These are phyloP conservation scores for Acanthaster planci DNA, from an alignment of 35 echinoderm and acorn worm genomes.

Conservation along the genomic window DNA sequence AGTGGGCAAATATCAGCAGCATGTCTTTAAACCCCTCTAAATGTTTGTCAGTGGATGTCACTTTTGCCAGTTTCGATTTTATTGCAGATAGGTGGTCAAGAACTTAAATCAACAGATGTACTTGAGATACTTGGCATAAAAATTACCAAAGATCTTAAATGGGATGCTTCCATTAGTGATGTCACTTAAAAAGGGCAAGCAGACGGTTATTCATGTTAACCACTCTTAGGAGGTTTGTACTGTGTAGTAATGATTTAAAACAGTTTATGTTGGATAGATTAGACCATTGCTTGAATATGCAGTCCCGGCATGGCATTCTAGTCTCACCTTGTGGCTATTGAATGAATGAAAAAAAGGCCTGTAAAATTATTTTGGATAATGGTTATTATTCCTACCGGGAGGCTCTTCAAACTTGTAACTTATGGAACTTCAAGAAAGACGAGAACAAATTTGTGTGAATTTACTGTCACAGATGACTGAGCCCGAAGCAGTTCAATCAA, in stretches of 20 bases:
- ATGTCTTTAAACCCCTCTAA: conserved; percentile 31
- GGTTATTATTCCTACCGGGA: conserved; percentile 22
- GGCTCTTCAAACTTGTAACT: not conserved
- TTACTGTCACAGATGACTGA: too few species aligned
- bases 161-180: conserved; percentile 20
- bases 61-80: not conserved
- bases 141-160: conserved; percentile 33
- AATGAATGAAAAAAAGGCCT: conserved; percentile 33
- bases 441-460: conserved; percentile 1
- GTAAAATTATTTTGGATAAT: conserved; percentile 31
- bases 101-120: not conserved
- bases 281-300: conserved; percentile 38
- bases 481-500: too few species aligned
- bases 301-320: conserved; percentile 51
- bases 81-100: not conserved
- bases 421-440: not conserved
- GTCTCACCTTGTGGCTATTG: conserved; percentile 18
- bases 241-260: not conserved
- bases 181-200: conserved; percentile 18
- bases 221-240: not conserved
- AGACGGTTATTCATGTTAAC: conserved; percentile 30
- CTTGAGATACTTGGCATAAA: conserved; percentile 30
- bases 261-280: conserved; percentile 38
- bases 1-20: conserved; percentile 11
- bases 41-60: conserved; percentile 23